Base-by-base conservation (phyloP, 1,140 invertebrate species). In the Hesperophylax magnus region DNA sequence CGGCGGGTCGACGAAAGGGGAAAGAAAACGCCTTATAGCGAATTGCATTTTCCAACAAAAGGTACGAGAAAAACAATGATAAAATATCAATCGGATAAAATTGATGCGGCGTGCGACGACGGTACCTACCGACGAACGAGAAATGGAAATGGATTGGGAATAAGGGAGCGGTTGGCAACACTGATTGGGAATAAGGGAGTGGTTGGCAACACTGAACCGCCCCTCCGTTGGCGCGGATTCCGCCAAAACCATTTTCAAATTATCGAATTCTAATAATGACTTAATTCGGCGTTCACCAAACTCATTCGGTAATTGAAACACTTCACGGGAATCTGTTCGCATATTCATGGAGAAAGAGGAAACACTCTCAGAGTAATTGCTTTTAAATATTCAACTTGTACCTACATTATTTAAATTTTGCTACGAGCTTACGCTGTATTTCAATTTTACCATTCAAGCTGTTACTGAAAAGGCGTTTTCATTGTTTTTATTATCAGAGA, bases 111-210 rank as follows among this genome's bases (percentile, higher is more conserved):
- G 54, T 14, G 39, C 34, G 39, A 47, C 39, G 39, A 47, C 39
- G 39, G 39, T 14, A 27, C n/a, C 18, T 20, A 58, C 18, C 20
- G 63, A 39, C 80, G 56, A 56, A 79, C 31, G 78, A 75, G 60
- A 65, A 81, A 81, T 81, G 67, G 80, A 81, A 81, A 81, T 81
- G 78, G 75, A 81, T 81, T 72, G 75, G 53, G 54, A 39, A 53
- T n/a, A 39, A 63, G 67, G 53, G 63, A 15, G 18, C n/a, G 18
- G 27, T 27, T n/a, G n/a, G n/a, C n/a, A n/a, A n/a, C n/a, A n/a
- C n/a, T 39, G 69, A 81, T 81, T 65, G 76, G 56, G 39, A 47
- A 52, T 18, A 27, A 67, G 69, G 34, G 54, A n/a, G 20, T 1
- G n/a, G 39, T 47, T 47, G 39, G 39, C 39, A 47, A 47, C 39